phyloP scores from a whole-genome alignment of 2,797 vertebrate genomes.

The Oreochromis grahami region DNA sequence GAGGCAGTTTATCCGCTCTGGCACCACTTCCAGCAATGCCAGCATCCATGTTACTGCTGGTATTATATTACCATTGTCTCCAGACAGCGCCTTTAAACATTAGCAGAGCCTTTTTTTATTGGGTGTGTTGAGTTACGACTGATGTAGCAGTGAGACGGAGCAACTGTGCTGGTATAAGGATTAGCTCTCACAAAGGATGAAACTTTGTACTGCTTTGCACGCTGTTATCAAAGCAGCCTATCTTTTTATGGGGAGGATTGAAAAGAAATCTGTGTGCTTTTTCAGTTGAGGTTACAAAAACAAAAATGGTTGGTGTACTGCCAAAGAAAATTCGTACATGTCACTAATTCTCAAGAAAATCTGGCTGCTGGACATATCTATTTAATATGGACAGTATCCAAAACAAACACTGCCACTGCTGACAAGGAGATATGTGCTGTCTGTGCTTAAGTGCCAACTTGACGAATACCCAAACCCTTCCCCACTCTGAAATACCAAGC shows the following conservation, averaged over 20 bases:
- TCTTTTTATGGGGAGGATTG: neutral
- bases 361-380: slow-evolving; percentile 58
- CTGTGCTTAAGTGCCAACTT: slow-evolving; percentile 53
- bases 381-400: slow-evolving; percentile 73
- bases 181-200: slow-evolving; percentile 48
- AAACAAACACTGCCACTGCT: slow-evolving; percentile 74
- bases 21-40: slow-evolving; percentile 42
- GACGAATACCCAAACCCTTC: slow-evolving; percentile 17
- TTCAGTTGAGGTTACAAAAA: slow-evolving; percentile 49
- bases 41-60: slow-evolving; percentile 49
- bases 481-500: neutral
- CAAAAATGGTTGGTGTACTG: slow-evolving; percentile 29
- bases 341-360: slow-evolving; percentile 70
- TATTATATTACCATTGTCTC: slow-evolving; percentile 67
- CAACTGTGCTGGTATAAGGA: slow-evolving; percentile 40
- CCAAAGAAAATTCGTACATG: slow-evolving; percentile 68
- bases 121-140: slow-evolving; percentile 60
- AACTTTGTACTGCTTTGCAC: slow-evolving; percentile 18
- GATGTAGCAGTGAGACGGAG: slow-evolving; percentile 49
- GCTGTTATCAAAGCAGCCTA: slow-evolving; percentile 21
- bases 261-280: slow-evolving; percentile 17
- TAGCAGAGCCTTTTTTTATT: slow-evolving; percentile 56
- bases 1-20: slow-evolving; percentile 40
- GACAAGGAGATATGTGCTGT: slow-evolving; percentile 64
- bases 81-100: slow-evolving; percentile 63